Evolutionary conservation across 2,888 invertebrate species (phyloP).

Genomic region (Seira musarum): DNA sequence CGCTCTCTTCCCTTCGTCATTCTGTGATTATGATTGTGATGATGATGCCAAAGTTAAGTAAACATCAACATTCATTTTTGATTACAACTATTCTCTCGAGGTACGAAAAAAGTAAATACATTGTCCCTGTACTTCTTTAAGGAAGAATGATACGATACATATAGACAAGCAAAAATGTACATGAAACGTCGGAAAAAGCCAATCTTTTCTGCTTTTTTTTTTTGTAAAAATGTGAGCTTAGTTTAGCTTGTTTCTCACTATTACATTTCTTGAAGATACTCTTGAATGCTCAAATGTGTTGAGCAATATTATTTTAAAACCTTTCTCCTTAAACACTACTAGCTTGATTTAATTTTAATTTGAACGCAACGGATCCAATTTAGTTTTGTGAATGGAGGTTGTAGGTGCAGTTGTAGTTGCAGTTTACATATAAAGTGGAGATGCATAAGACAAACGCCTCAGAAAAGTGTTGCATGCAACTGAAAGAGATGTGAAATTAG

Average conservation of each 20-base stretch:
- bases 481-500: too few species aligned
- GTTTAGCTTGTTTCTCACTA: background rate
- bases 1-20: background rate
- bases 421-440: too few species aligned
- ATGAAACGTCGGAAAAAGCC: background rate
- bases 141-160: slow-evolving; percentile 14
- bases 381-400: slow-evolving; percentile 11
- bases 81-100: background rate
- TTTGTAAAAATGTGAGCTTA: background rate
- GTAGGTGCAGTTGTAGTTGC: too few species aligned
- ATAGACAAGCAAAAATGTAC: slow-evolving; percentile 19
- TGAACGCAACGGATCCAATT: slow-evolving; percentile 34
- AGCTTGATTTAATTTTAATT: slow-evolving; percentile 25
- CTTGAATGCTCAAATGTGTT: background rate
- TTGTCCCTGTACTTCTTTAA: slow-evolving; percentile 3
- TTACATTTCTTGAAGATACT: background rate
- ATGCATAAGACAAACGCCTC: too few species aligned
- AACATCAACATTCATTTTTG: background rate
- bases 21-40: too few species aligned
- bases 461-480: too few species aligned
- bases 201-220: background rate
- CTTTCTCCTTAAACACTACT: slow-evolving; percentile 30
- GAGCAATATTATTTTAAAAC: background rate
- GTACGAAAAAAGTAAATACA: background rate
- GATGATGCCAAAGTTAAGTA: background rate